A percentile compares a stretch with the other conserved stretches of the same genome.
phyloP scores from a whole-genome alignment of 2,888 invertebrate genomes.

The Amphipyra tragopoginis region DNA sequence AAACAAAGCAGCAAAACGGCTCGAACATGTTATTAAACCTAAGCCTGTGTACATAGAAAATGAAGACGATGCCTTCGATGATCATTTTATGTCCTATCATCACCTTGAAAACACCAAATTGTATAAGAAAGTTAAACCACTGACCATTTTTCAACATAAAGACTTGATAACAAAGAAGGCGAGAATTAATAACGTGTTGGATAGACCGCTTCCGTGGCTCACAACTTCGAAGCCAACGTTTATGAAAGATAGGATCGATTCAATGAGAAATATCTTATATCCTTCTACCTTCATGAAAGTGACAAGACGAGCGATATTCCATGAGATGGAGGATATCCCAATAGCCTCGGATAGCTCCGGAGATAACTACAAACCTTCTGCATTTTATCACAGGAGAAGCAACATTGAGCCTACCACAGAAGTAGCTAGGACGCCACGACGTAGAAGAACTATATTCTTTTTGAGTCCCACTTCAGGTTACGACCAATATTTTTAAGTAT shows the following conservation, averaged over 20 bases:
- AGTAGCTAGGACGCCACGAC: conserved; percentile 55
- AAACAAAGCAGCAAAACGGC: conserved; percentile 31
- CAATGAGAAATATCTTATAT: conserved; percentile 65
- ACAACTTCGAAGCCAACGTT: conserved; percentile 59
- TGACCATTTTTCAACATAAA: conserved; percentile 23
- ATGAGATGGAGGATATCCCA: not conserved
- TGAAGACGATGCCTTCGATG: conserved; percentile 59
- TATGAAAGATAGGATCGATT: conserved; percentile 67
- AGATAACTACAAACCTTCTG: conserved; percentile 36
- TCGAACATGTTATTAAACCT: conserved; percentile 33
- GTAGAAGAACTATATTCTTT: conserved; percentile 78
- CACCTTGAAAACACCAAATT: conserved; percentile 54
- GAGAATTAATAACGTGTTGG: conserved; percentile 44
- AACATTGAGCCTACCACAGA: conserved; percentile 31
- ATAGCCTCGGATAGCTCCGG: conserved; percentile 43
- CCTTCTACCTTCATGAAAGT: conserved; percentile 49
- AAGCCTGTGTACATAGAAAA: conserved; percentile 61
- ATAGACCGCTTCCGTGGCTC: conserved; percentile 53
- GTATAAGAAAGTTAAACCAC: conserved; percentile 60
- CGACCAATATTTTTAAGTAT: conserved; percentile 73
- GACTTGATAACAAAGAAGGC: conserved; percentile 39
- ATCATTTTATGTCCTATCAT: conserved; percentile 53
- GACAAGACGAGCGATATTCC: conserved; percentile 22
- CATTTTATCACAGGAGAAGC: conserved; percentile 42
- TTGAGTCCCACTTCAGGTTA: conserved; percentile 76